A percentile compares a stretch with the other conserved stretches of the same genome.
Conservation (phyloP, 2,797 vertebrate species). For the Megalops cyprinoides region DNA sequence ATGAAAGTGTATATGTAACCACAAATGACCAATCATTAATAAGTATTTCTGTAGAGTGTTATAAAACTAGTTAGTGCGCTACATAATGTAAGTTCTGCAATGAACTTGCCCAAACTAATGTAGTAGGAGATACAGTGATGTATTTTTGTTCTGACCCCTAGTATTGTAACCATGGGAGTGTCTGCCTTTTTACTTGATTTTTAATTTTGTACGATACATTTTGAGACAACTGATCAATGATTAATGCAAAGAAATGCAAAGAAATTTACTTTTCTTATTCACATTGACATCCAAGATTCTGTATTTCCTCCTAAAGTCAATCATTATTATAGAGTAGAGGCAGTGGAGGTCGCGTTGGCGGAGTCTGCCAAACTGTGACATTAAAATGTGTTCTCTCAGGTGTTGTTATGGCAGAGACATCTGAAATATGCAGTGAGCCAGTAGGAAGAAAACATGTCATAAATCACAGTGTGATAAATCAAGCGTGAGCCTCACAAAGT, state of each 20-base stretch:
- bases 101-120: not conserved
- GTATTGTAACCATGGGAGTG: not conserved
- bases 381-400: not conserved
- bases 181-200: not conserved
- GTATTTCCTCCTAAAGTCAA: too few species aligned
- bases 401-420: not conserved
- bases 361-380: not conserved
- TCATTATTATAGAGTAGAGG: too few species aligned
- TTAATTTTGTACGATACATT: not conserved
- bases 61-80: not conserved
- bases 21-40: conserved; percentile 28
- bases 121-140: not conserved
- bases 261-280: too few species aligned
- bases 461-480: not conserved
- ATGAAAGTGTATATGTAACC: conserved; percentile 37
- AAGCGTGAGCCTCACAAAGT: not conserved
- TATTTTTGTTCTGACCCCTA: not conserved
- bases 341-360: too few species aligned
- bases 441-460: not conserved
- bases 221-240: too few species aligned
- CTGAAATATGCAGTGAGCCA: not conserved
- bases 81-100: not conserved
- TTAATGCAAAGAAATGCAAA: not conserved
- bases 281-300: too few species aligned
- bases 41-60: not conserved